phyloP scores from a whole-genome alignment of 1,140 invertebrate genomes.

The Drosophila leontia region DNA sequence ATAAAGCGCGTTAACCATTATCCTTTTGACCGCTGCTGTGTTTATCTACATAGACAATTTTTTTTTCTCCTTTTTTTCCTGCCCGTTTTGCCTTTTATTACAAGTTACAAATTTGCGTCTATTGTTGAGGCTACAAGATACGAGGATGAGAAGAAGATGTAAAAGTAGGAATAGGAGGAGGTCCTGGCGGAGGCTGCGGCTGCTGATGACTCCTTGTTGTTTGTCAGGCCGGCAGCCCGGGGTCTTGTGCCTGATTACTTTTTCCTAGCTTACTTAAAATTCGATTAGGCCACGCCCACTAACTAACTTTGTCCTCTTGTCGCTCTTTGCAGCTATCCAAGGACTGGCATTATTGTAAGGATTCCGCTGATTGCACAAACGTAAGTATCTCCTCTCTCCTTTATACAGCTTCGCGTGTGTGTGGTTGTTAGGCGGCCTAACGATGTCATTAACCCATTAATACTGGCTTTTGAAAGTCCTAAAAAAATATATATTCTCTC shows the following conservation, averaged over 20 bases:
- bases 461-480: conserved; percentile 15
- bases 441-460: conserved; percentile 60
- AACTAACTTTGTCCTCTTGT: conserved; percentile 67
- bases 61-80: conserved; percentile 21
- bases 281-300: conserved; percentile 80
- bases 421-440: conserved; percentile 23
- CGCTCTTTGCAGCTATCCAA: conserved; percentile 65
- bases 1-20: not conserved
- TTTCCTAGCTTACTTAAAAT: conserved; percentile 81
- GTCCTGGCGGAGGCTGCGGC: conserved; percentile 34
- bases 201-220: conserved; percentile 50
- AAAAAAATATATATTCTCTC: not conserved
- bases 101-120: conserved; percentile 81
- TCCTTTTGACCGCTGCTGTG: conserved; percentile 15
- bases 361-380: conserved; percentile 73
- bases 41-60: conserved; percentile 24
- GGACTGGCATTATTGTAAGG: conserved; percentile 78
- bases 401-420: not conserved
- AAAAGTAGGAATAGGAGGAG: not conserved
- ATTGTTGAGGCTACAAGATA: conserved; percentile 54
- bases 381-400: conserved; percentile 57
- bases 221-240: conserved; percentile 45
- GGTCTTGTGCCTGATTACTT: conserved; percentile 76
- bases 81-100: conserved; percentile 67
- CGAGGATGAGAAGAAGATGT: not conserved